These are phyloP conservation scores for Scaptomyza hsui DNA, from an alignment of 1,140 invertebrate genomes.

Conservation along the genomic window DNA sequence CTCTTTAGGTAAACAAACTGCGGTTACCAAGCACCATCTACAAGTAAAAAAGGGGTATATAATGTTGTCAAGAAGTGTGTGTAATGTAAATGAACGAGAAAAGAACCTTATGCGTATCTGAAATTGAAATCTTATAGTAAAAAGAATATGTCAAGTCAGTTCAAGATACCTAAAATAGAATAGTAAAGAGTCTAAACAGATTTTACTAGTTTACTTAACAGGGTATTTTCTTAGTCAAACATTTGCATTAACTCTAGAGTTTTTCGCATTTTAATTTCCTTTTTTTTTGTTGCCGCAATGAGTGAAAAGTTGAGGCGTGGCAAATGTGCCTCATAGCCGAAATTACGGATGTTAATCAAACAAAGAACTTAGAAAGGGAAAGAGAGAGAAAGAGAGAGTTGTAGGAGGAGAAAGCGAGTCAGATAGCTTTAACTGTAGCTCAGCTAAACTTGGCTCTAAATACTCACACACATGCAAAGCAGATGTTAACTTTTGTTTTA, in stretches of 20 bases:
- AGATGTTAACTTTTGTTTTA: slow-evolving; percentile 78
- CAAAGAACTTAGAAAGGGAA: slow-evolving; percentile 34
- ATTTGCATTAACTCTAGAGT: no score
- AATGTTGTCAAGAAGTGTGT: background rate
- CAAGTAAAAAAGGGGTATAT: background rate
- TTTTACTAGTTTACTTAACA: background rate
- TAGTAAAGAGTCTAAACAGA: no score
- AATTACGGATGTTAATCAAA: slow-evolving; percentile 80
- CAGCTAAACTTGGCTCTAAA: background rate
- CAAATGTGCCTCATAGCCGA: slow-evolving; percentile 33
- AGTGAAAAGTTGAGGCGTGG: slow-evolving; percentile 52
- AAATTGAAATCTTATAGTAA: no score
- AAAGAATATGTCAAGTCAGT: no score
- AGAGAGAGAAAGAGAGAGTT: slow-evolving; percentile 1
- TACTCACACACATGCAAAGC: slow-evolving; percentile 28
- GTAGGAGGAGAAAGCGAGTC: background rate
- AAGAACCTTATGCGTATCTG: no score
- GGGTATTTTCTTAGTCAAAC: slow-evolving; percentile 8
- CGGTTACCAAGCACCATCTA: slow-evolving; percentile 41
- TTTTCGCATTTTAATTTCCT: slow-evolving; percentile 53
- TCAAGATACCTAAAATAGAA: no score
- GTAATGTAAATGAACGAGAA: background rate
- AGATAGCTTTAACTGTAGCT: background rate
- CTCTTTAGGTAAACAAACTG: slow-evolving; percentile 48
- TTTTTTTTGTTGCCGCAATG: slow-evolving; percentile 55